Percentiles rank a stretch among this genome's conserved stretches.
Conservation (phyloP, 2,113 vertebrate species). For the Podarcis raffonei region DNA sequence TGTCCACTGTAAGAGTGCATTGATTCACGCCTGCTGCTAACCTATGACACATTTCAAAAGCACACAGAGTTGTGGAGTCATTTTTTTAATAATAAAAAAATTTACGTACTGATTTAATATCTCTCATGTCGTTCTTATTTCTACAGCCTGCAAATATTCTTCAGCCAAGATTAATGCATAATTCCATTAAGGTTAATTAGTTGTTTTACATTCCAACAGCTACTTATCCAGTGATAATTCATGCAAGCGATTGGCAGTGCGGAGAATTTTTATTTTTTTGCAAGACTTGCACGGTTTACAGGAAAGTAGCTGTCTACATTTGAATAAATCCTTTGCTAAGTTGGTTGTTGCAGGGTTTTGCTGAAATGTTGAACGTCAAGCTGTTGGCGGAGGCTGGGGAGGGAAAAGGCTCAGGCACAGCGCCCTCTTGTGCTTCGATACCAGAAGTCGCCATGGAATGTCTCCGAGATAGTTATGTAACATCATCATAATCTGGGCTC, state of each 20-base stretch:
- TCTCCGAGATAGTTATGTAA: constrained; percentile 60
- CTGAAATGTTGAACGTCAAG: not conserved
- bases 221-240: not conserved
- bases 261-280: not conserved
- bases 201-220: not conserved
- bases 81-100: not conserved
- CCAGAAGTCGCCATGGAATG: constrained; percentile 48
- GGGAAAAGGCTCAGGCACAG: not conserved
- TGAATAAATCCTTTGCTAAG: constrained; percentile 44
- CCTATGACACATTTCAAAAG: not conserved
- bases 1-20: not conserved
- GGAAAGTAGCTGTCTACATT: not conserved
- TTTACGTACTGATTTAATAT: not conserved
- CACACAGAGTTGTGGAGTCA: not conserved
- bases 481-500: constrained; percentile 62
- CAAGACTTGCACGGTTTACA: not conserved
- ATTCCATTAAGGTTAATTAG: not conserved
- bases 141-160: not conserved
- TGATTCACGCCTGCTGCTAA: not conserved
- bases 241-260: not conserved
- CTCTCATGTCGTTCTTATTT: not conserved
- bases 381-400: not conserved
- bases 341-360: constrained; percentile 12
- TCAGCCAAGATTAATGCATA: not conserved
- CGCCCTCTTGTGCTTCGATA: constrained; percentile 35